phyloP scores from a whole-genome alignment of 2,797 vertebrate genomes.

The Anolis apletophallus region DNA sequence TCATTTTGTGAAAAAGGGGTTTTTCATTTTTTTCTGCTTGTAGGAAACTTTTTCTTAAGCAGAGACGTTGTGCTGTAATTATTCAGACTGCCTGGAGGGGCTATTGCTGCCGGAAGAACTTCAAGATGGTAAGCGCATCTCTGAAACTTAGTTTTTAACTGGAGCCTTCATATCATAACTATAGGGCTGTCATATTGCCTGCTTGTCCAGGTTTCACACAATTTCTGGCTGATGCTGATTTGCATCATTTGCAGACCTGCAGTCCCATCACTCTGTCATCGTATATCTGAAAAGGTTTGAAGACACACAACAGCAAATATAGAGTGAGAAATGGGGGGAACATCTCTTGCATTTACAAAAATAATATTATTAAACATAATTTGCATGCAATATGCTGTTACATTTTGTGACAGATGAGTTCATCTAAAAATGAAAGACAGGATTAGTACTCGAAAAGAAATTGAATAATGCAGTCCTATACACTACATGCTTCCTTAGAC shows the following conservation, averaged over 20 bases:
- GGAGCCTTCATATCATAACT: not conserved
- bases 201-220: not conserved
- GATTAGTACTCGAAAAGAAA: too few species aligned
- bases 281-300: too few species aligned
- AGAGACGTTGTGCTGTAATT: constrained; percentile 83
- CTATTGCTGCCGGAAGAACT: constrained; percentile 83
- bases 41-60: constrained; percentile 89
- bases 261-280: not conserved
- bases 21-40: constrained; percentile 38
- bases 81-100: constrained; percentile 94
- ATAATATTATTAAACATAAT: not conserved
- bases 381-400: not conserved
- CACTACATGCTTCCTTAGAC: too few species aligned
- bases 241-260: not conserved
- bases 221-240: too few species aligned
- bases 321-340: not conserved
- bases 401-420: not conserved
- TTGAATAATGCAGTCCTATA: too few species aligned
- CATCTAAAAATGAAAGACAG: too few species aligned
- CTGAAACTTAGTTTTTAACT: not conserved
- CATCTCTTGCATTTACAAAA: not conserved
- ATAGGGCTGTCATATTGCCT: not conserved
- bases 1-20: not conserved
- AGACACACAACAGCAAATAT: too few species aligned
- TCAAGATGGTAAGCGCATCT: constrained; percentile 81